These are phyloP conservation scores for Hemicentrotus pulcherrimus DNA, from an alignment of 35 echinoderm and acorn worm species.

Conservation along the genomic window DNA sequence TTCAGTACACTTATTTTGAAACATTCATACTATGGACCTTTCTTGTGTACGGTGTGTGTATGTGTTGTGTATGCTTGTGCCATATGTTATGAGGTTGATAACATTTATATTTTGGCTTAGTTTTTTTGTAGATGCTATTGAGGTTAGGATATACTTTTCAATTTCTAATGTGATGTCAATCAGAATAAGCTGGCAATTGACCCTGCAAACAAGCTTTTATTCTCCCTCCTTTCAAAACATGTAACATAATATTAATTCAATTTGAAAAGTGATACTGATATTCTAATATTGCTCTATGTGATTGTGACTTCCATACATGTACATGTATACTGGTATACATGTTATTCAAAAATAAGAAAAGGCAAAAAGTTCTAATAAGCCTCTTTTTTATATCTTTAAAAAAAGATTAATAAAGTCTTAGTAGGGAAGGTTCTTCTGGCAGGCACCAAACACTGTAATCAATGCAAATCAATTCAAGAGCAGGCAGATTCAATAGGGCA, in stretches of 20 bases:
- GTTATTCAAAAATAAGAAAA: no score
- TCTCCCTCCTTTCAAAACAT: not conserved
- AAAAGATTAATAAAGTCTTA: not conserved
- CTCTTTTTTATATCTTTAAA: not conserved
- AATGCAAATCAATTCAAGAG: slow-evolving; percentile 13
- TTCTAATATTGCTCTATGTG: not conserved
- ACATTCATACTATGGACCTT: not conserved
- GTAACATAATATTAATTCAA: not conserved
- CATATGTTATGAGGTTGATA: not conserved
- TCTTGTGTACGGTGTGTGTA: not conserved
- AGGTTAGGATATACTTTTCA: not conserved
- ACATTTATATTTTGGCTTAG: not conserved
- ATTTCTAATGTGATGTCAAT: not conserved
- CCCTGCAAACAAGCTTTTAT: not conserved
- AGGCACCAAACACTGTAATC: not conserved
- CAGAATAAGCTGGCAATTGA: not conserved
- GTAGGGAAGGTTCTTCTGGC: not conserved
- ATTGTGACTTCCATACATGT: not conserved
- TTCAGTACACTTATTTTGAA: not conserved
- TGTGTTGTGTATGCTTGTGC: not conserved
- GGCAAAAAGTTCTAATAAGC: no score
- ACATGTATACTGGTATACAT: no score
- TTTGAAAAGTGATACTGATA: not conserved
- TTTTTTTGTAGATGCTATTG: not conserved
- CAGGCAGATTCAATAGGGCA: not conserved